Conservation (phyloP, 2,113 vertebrate species). For the Corythoichthys haematopterus region DNA sequence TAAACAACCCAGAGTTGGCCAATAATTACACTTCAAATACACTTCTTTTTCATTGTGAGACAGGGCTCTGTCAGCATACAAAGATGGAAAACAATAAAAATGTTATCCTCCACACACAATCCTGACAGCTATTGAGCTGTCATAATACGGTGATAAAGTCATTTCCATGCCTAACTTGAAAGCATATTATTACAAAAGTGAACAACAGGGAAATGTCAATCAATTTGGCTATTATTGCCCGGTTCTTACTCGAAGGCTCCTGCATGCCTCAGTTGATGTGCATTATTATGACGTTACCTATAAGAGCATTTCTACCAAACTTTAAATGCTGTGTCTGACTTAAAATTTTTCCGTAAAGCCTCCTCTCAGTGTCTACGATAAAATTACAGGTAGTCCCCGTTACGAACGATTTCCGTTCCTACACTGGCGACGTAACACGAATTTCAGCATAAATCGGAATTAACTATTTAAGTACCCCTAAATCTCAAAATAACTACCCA, state of each 20-base stretch:
- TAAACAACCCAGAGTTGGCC: constrained; percentile 26
- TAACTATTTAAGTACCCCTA: no score
- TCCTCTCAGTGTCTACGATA: not conserved
- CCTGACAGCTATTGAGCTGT: constrained; percentile 61
- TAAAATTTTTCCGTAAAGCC: not conserved
- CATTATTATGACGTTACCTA: constrained; percentile 43
- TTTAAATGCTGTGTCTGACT: not conserved
- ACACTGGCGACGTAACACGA: no score
- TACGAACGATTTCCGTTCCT: no score
- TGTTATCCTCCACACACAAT: constrained; percentile 51
- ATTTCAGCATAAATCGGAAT: no score
- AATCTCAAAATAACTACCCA: no score
- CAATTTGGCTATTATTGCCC: constrained; percentile 58
- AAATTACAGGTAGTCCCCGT: not conserved
- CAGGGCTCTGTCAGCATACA: constrained; percentile 54
- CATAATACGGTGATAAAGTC: constrained; percentile 64
- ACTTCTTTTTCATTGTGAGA: constrained; percentile 41
- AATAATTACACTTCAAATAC: constrained; percentile 39
- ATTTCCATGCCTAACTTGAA: constrained; percentile 65
- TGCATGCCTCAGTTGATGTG: constrained; percentile 21
- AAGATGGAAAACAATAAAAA: constrained; percentile 69
- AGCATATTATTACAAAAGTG: constrained; percentile 67
- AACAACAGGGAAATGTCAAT: constrained; percentile 64
- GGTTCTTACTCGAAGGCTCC: constrained; percentile 37
- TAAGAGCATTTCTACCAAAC: not conserved